Evolutionary conservation across 2,888 invertebrate genomes (phyloP).

Genomic region (Drosophila nr. fundita): DNA sequence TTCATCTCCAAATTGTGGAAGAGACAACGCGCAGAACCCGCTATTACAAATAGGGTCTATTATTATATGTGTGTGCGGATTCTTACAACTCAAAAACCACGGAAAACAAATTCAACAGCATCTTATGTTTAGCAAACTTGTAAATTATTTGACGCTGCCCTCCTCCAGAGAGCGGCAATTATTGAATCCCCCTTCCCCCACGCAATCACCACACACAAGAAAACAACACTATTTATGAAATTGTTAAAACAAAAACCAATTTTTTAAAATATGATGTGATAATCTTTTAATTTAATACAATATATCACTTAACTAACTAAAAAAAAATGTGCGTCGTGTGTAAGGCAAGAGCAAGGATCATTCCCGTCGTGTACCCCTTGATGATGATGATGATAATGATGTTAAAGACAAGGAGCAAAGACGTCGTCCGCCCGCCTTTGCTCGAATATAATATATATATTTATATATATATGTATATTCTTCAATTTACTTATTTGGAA

Average conservation of each 20-base stretch:
- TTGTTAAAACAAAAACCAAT: slow-evolving; percentile 42
- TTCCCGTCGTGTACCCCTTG: slow-evolving; percentile 64
- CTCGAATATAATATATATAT: slow-evolving; percentile 29
- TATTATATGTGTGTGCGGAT: slow-evolving; percentile 25
- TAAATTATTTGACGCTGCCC: slow-evolving; percentile 72
- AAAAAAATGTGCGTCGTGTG: slow-evolving; percentile 57
- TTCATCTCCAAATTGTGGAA: slow-evolving; percentile 40
- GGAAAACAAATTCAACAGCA: slow-evolving; percentile 54
- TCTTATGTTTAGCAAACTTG: slow-evolving; percentile 67
- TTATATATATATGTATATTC: slow-evolving; percentile 22
- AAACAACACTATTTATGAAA: slow-evolving; percentile 62
- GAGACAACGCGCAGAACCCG: slow-evolving; percentile 38
- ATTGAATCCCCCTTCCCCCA: slow-evolving; percentile 14
- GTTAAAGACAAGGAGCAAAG: slow-evolving; percentile 56
- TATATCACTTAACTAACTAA: slow-evolving; percentile 60
- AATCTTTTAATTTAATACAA: slow-evolving; percentile 75
- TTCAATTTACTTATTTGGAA: slow-evolving; percentile 55
- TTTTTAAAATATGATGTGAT: slow-evolving; percentile 74
- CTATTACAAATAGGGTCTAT: slow-evolving; percentile 15
- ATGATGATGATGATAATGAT: slow-evolving; percentile 16
- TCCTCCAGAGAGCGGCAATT: slow-evolving; percentile 23
- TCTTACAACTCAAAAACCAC: slow-evolving; percentile 36
- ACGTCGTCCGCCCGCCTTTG: slow-evolving; percentile 46
- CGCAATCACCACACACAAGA: slow-evolving; percentile 18
- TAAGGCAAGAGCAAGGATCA: slow-evolving; percentile 62